phyloP scores from a whole-genome alignment of 2,113 vertebrate species.

The Cavia aperea region DNA sequence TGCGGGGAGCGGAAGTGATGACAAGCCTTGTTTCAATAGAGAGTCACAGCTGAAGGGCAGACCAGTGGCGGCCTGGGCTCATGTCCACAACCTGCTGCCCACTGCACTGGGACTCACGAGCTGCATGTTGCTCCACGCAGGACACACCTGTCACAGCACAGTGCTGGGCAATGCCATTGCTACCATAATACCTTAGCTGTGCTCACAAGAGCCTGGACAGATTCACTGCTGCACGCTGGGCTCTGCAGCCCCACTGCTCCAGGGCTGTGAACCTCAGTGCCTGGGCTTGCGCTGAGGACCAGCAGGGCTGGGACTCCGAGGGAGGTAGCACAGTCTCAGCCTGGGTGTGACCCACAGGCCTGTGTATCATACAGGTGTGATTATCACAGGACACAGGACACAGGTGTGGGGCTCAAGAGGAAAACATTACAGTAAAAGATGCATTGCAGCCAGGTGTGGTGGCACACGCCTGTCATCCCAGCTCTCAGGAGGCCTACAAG shows the following conservation, averaged over 20 bases:
- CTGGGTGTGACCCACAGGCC: neutral
- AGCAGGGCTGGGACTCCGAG: neutral
- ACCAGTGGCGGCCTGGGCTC: too few relatives aligned
- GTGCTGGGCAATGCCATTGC: neutral
- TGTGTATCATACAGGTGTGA: neutral
- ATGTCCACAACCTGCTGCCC: neutral
- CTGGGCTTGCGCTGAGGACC: neutral
- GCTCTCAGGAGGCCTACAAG: too few relatives aligned
- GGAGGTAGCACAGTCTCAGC: neutral
- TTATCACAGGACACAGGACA: neutral
- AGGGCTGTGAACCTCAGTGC: neutral
- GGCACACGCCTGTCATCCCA: too few relatives aligned
- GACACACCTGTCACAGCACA: neutral
- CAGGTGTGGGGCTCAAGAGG: neutral
- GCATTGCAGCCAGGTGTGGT: neutral
- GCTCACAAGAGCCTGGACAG: too few relatives aligned
- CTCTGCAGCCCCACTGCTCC: too few relatives aligned
- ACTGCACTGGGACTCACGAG: neutral
- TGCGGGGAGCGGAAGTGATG: neutral
- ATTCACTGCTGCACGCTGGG: neutral
- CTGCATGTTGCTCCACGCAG: fast-evolving
- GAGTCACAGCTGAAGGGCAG: neutral
- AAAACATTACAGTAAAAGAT: neutral
- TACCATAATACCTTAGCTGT: too few relatives aligned
- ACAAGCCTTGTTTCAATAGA: neutral